A percentile compares a stretch with the other conserved stretches of the same genome.
phyloP scores from a whole-genome alignment of 2,888 invertebrate species.

The Drosophila atroscutellata region DNA sequence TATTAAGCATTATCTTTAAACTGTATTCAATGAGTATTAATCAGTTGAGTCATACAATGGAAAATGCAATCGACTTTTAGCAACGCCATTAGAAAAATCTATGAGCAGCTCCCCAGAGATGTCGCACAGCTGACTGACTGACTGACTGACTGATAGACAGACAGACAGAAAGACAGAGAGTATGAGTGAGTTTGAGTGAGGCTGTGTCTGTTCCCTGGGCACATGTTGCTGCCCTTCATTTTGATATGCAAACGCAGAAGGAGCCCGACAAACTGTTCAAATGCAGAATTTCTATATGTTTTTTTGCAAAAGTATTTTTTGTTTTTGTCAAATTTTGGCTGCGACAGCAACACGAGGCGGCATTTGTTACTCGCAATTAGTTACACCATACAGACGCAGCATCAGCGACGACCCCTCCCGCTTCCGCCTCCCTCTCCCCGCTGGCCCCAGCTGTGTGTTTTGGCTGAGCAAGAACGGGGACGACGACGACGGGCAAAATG shows the following conservation, averaged over 20 bases:
- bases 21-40: not conserved
- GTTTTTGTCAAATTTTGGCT: conserved; percentile 30
- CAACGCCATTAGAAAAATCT: conserved; percentile 43
- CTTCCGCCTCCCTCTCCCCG: not conserved
- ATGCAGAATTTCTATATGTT: conserved; percentile 33
- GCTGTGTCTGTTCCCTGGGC: conserved; percentile 28
- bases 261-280: conserved; percentile 31
- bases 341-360: conserved; percentile 76
- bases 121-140: conserved; percentile 22
- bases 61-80: conserved; percentile 8
- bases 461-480: conserved; percentile 34
- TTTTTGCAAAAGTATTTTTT: conserved; percentile 1
- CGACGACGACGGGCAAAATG: conserved; percentile 63
- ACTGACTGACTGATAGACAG: conserved; percentile 20
- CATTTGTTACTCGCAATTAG: conserved; percentile 81
- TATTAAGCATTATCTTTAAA: not conserved
- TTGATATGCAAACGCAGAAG: conserved; percentile 31
- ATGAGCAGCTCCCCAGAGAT: conserved; percentile 10
- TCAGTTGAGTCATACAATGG: not conserved
- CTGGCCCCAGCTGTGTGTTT: not conserved
- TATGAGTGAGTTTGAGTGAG: conserved; percentile 11
- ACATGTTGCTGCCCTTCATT: conserved; percentile 77
- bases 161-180: conserved; percentile 8
- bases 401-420: conserved; percentile 4
- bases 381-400: conserved; percentile 66